phyloP scores from a whole-genome alignment of 1,140 invertebrate genomes.

The Psilanteris sp. region DNA sequence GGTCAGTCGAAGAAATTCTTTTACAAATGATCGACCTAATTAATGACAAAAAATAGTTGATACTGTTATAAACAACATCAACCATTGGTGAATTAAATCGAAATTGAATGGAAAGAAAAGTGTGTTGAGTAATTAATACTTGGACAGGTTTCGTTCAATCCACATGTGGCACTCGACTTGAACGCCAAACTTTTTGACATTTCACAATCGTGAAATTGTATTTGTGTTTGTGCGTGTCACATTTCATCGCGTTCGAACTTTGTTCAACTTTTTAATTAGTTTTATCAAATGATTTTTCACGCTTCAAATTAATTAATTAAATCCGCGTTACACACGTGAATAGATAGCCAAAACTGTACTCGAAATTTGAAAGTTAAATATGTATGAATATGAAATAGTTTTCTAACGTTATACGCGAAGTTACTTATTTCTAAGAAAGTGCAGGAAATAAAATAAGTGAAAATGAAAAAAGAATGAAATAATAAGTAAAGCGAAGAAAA shows the following conservation, averaged over 20 bases:
- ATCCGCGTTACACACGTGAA: not conserved
- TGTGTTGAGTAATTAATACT: not conserved
- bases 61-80: not conserved
- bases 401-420: too few relatives aligned
- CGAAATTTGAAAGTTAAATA: too few relatives aligned
- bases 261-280: slow-evolving; percentile 30
- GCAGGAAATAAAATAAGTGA: not conserved
- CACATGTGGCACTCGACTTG: not conserved
- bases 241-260: not conserved
- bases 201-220: slow-evolving; percentile 11
- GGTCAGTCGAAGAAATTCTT: slow-evolving; percentile 11
- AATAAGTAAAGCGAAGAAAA: slow-evolving; percentile 1
- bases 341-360: too few relatives aligned
- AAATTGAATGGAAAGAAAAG: slow-evolving; percentile 4
- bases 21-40: slow-evolving; percentile 15
- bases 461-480: not conserved
- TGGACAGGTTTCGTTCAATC: too few relatives aligned
- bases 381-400: too few relatives aligned
- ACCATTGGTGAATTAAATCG: not conserved
- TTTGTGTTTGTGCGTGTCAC: not conserved
- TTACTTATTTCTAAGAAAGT: too few relatives aligned
- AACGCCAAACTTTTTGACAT: slow-evolving; percentile 14
- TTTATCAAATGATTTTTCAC: slow-evolving; percentile 9
- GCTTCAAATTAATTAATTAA: slow-evolving; percentile 16
- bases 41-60: slow-evolving; percentile 5